Evolutionary conservation across 2,113 vertebrate species (phyloP), one percentile per base, ranked within the genome.

Genomic region (Hippotragus niger): DNA sequence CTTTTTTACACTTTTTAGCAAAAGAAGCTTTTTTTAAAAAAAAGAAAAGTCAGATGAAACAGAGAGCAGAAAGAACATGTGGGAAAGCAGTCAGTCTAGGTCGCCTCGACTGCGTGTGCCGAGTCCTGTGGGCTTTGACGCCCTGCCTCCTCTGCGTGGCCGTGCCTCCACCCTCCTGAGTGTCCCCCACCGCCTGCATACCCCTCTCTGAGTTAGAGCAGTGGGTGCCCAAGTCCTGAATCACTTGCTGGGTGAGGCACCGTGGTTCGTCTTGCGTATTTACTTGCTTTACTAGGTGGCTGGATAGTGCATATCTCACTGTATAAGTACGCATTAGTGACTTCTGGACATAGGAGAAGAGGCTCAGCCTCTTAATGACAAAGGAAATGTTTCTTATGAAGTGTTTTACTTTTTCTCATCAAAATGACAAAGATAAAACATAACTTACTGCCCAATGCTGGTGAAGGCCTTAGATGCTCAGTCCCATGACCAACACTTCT

Each of bases 121-220:
- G 12, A 36, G 43, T 10, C 14, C 3, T 8, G 16, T 1, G 6
- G 19, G 17, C 7, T 29, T 7, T 9, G 43, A 5, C 3, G 23
- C 7, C 2, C 4, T 3, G 8, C 86, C 36, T 3, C 7, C 7
- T 29, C 53, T 15, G 2, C 6, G 8, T 16, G 1, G 4, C 10
- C 7, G 1, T 29, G 33, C n/a, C 7, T 14, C 47, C 19, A 1
- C 6, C 11, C 62, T 36, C 36, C 55, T 13, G 11, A 7, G 16
- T 6, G 15, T 40, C 31, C n/a, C n/a, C 29, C 29, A 4, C 86
- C 21, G 10, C 7, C 1, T 0, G 1, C 3, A 8, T 13, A 1
- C 81, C 36, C 2, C 10, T 15, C 14, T 43, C 16, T 7, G 9
- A 9, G 2, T 57, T 29, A 27, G 6, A 33, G 33, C 25, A 8